These are phyloP conservation scores for Pogonomyrmex californicus DNA, from an alignment of 1,140 invertebrate genomes.

Conservation along the genomic window DNA sequence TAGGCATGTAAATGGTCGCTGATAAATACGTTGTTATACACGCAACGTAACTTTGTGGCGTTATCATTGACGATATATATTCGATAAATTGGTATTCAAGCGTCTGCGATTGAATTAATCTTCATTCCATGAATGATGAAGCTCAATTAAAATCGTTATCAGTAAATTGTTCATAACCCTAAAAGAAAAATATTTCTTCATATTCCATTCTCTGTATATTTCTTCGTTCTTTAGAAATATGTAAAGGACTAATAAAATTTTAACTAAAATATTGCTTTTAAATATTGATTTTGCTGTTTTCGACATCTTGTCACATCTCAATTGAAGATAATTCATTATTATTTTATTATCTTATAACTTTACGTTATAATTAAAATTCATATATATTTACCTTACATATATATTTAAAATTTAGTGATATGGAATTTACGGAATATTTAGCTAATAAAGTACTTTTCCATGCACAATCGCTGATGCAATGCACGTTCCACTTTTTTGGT, in stretches of 20 bases:
- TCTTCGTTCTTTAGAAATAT: not conserved
- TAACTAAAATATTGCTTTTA: not conserved
- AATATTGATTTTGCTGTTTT: not conserved
- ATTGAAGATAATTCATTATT: not conserved
- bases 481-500: conserved; percentile 6
- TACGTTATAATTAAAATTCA: not conserved
- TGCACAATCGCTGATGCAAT: conserved; percentile 14
- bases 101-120: not conserved
- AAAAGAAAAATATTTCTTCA: not conserved
- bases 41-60: not conserved
- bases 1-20: conserved; percentile 22
- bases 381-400: not conserved
- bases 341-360: not conserved
- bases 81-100: conserved; percentile 19
- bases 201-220: not conserved
- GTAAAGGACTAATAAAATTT: not conserved
- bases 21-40: conserved; percentile 5
- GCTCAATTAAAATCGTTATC: conserved; percentile 15
- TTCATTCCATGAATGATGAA: conserved; percentile 20
- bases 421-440: conserved; percentile 3
- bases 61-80: not conserved
- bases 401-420: conserved; percentile 19
- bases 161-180: not conserved
- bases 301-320: not conserved
- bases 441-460: conserved; percentile 33